These are phyloP conservation scores for Prunella fulvescens DNA, from an alignment of 2,113 vertebrate genomes.

Conservation along the genomic window DNA sequence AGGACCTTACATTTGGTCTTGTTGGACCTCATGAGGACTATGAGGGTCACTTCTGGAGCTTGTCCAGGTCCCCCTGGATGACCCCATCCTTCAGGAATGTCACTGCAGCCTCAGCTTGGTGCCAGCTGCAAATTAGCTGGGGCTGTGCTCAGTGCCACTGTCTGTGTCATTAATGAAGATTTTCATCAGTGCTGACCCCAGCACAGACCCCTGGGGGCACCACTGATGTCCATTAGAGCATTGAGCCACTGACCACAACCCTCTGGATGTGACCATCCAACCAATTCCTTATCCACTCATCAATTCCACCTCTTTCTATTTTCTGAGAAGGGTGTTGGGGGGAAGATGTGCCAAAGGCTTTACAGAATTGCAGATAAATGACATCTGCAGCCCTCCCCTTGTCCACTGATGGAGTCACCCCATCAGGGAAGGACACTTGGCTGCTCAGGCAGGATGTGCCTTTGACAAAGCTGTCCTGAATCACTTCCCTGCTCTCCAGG, in stretches of 20 bases:
- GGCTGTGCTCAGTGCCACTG: not conserved
- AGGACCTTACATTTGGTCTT: not conserved
- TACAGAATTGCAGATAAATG: not conserved
- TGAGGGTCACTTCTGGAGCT: not conserved
- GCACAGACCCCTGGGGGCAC: accelerated
- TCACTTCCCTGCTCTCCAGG: not conserved
- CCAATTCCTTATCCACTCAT: not conserved
- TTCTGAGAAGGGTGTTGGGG: not conserved
- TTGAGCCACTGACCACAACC: too few species aligned
- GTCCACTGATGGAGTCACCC: not conserved
- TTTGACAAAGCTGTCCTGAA: too few species aligned
- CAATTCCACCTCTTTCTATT: not conserved
- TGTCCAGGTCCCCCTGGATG: not conserved
- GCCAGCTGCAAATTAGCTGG: not conserved
- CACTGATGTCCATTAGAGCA: not conserved
- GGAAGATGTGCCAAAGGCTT: not conserved
- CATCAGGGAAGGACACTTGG: not conserved
- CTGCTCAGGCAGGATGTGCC: not conserved
- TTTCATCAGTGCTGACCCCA: not conserved
- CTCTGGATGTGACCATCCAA: not conserved
- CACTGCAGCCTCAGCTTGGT: not conserved
- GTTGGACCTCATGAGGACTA: not conserved
- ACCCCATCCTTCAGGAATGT: not conserved
- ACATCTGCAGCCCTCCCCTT: not conserved
- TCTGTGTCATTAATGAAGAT: not conserved